Conservation (phyloP, 2,113 vertebrate species). For the Nothocercus nigrocapillus region DNA sequence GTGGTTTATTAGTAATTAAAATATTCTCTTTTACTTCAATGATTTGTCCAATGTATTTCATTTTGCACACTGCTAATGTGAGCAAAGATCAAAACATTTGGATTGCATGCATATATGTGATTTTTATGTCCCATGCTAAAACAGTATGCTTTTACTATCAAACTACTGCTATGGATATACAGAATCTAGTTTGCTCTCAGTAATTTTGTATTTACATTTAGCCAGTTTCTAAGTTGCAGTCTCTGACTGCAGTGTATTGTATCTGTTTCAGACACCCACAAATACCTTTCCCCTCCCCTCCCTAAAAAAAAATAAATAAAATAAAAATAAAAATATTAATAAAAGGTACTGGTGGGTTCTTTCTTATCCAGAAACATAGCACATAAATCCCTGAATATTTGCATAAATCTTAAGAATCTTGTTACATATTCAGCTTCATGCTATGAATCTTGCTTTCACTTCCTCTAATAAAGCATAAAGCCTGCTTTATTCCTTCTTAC, state of each 20-base stretch:
- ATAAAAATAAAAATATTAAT: too few species aligned
- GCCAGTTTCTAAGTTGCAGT: background rate
- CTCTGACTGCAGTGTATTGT: background rate
- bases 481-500: slow-evolving; percentile 24
- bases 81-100: background rate
- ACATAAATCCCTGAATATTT: background rate
- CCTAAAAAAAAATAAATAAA: background rate
- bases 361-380: background rate
- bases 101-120: background rate
- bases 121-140: background rate
- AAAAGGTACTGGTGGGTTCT: background rate
- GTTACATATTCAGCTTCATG: background rate
- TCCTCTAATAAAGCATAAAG: slow-evolving; percentile 23
- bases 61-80: background rate
- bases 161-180: background rate
- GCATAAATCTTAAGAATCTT: background rate
- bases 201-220: background rate
- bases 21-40: background rate
- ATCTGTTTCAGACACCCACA: background rate
- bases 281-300: background rate
- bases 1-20: background rate
- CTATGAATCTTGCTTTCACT: background rate
- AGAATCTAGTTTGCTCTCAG: background rate
- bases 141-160: background rate
- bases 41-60: background rate